Percentiles rank a stretch among this genome's conserved stretches.
phyloP scores from a whole-genome alignment of 2,113 vertebrate genomes.

The Clinocottus analis region DNA sequence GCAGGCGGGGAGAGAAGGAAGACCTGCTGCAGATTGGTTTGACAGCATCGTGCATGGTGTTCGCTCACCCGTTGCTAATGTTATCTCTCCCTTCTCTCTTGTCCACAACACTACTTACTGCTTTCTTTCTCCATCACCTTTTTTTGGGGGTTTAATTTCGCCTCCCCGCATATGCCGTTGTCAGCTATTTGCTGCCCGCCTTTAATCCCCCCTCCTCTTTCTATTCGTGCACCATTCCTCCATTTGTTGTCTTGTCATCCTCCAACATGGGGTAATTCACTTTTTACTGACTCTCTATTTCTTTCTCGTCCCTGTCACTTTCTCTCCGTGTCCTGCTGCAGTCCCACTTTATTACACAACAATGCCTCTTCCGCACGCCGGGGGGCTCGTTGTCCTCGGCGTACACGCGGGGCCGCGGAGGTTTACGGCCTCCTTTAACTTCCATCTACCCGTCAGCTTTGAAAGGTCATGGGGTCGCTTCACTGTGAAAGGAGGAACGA shows the following conservation, averaged over 20 bases:
- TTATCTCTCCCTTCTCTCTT: constrained; percentile 41
- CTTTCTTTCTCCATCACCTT: constrained; percentile 22
- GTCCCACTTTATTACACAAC: constrained; percentile 49
- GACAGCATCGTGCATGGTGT: constrained; percentile 38
- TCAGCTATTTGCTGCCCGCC: constrained; percentile 16
- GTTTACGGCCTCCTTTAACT: constrained; percentile 40
- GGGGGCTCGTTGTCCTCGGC: constrained; percentile 55
- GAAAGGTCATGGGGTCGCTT: constrained; percentile 22
- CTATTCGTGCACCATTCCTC: constrained; percentile 6
- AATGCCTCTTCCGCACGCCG: constrained; percentile 34
- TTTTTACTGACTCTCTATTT: constrained; percentile 16
- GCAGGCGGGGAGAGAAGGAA: constrained; percentile 1
- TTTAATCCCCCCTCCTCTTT: constrained; percentile 35
- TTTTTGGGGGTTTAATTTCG: constrained; percentile 56
- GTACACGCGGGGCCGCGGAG: not conserved
- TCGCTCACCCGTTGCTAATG: constrained; percentile 70
- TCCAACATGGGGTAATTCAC: constrained; percentile 1
- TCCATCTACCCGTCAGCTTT: constrained; percentile 39
- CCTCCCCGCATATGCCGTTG: constrained; percentile 30
- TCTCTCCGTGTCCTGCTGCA: constrained; percentile 15
- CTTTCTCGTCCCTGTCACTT: constrained; percentile 14
- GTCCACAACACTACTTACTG: constrained; percentile 27
- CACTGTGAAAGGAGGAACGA: constrained; percentile 7
- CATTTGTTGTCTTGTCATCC: constrained; percentile 33
- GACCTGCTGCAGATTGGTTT: constrained; percentile 37